Evolutionary conservation across 2,888 invertebrate species (phyloP).

Genomic region (Achlya flavicornis): DNA sequence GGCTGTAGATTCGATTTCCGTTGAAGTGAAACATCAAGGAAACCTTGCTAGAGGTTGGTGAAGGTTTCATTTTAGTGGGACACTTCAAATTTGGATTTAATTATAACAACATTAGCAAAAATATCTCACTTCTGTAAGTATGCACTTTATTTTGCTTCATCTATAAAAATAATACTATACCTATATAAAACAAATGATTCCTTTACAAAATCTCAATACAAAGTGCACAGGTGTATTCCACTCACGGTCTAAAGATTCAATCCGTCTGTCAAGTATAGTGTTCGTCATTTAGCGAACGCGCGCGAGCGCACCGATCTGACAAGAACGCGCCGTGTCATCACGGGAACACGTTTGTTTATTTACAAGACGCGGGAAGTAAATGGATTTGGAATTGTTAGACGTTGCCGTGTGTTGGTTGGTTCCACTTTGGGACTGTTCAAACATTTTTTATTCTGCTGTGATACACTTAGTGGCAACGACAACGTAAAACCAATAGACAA

Average conservation of each 20-base stretch:
- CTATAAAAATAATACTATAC: too few species aligned
- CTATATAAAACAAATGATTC: background rate
- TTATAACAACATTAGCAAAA: too few species aligned
- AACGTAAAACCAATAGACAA: background rate
- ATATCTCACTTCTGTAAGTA: too few species aligned
- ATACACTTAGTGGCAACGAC: too few species aligned
- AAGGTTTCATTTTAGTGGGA: too few species aligned
- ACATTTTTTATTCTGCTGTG: background rate
- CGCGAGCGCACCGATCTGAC: background rate
- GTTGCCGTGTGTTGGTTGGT: constrained; percentile 14
- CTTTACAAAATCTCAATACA: background rate
- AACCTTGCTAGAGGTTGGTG: too few species aligned
- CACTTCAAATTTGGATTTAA: too few species aligned
- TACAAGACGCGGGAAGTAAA: constrained; percentile 44
- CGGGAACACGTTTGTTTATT: constrained; percentile 36
- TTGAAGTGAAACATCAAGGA: too few species aligned
- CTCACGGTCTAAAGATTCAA: constrained; percentile 14
- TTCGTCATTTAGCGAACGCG: constrained; percentile 9
- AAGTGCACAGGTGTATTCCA: constrained; percentile 19
- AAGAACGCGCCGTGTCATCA: constrained; percentile 31
- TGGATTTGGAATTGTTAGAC: constrained; percentile 47
- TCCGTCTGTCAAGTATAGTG: constrained; percentile 18
- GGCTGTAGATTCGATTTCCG: too few species aligned
- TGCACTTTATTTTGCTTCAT: too few species aligned
- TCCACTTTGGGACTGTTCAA: constrained; percentile 19